Conservation (phyloP, 2,888 invertebrate genomes). For the Panorpa germanica region DNA sequence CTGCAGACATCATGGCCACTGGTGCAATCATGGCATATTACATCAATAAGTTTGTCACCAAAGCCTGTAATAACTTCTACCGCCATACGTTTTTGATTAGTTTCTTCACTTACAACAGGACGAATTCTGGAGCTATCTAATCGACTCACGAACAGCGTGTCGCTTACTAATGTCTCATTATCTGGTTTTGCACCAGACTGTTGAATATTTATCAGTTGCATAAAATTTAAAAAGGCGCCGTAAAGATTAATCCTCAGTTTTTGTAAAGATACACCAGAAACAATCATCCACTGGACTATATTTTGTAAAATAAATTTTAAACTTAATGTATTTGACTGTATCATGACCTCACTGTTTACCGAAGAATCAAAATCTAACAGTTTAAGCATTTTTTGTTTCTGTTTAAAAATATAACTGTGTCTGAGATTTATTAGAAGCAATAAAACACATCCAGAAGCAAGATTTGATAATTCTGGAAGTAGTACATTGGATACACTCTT, state of each 20-base stretch:
- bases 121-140: slow-evolving; percentile 36
- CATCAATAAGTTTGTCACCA: slow-evolving; percentile 64
- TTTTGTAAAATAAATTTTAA: slow-evolving; percentile 54
- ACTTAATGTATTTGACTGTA: slow-evolving; percentile 43
- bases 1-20: slow-evolving; percentile 79
- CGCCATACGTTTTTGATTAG: slow-evolving; percentile 20
- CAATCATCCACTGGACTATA: slow-evolving; percentile 65
- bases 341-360: slow-evolving; percentile 14
- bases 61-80: slow-evolving; percentile 49
- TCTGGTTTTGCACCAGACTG: slow-evolving; percentile 21
- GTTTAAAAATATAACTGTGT: slow-evolving; percentile 40
- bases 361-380: slow-evolving; percentile 9
- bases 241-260: slow-evolving; percentile 75
- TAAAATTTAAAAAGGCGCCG: slow-evolving; percentile 60
- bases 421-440: slow-evolving; percentile 60
- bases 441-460: slow-evolving; percentile 62
- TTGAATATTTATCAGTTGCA: slow-evolving; percentile 50
- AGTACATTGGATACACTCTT: slow-evolving; percentile 49
- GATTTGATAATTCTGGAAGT: slow-evolving; percentile 54
- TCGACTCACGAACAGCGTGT: slow-evolving; percentile 39
- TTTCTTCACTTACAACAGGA: slow-evolving; percentile 15
- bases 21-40: slow-evolving; percentile 69
- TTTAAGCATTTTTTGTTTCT: slow-evolving; percentile 16
- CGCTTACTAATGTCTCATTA: slow-evolving; percentile 22
- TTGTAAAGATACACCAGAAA: slow-evolving; percentile 62